Conservation (phyloP, 1,140 invertebrate species). For the Drosophila kanapiae region DNA sequence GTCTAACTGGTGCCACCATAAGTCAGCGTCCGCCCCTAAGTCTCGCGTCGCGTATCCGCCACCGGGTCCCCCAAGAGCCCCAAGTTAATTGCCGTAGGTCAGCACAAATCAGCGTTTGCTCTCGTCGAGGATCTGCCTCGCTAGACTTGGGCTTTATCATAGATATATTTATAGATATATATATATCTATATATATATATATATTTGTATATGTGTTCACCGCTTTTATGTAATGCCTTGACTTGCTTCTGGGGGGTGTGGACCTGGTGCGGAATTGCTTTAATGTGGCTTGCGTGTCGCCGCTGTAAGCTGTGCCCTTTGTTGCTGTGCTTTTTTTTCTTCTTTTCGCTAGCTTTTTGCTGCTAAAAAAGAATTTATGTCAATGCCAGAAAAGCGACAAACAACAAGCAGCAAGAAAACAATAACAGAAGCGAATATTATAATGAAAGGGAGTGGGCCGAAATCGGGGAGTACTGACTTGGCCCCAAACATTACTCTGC, state of each 20-base stretch:
- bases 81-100: conserved; percentile 43
- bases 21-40: conserved; percentile 41
- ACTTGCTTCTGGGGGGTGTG: background rate
- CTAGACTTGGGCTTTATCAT: conserved; percentile 15
- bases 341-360: conserved; percentile 35
- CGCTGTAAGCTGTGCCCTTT: conserved; percentile 54
- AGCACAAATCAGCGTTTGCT: conserved; percentile 24
- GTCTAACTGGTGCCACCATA: conserved; percentile 80
- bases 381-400: conserved; percentile 70
- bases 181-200: background rate
- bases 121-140: background rate
- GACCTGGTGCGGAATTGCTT: conserved; percentile 63
- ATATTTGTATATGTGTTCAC: conserved; percentile 12
- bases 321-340: conserved; percentile 36
- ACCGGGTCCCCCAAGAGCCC: background rate
- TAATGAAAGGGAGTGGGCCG: conserved; percentile 18
- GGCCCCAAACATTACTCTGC: conserved; percentile 75
- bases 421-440: conserved; percentile 58
- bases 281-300: conserved; percentile 76
- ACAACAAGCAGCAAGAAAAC: conserved; percentile 51
- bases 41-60: conserved; percentile 36
- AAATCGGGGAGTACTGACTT: conserved; percentile 41
- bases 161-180: background rate
- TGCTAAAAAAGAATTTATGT: conserved; percentile 73
- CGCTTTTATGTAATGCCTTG: conserved; percentile 47